A percentile compares a stretch with the other conserved stretches of the same genome.
Conservation (phyloP, 2,797 vertebrate species). For the Sebastes flavidus region DNA sequence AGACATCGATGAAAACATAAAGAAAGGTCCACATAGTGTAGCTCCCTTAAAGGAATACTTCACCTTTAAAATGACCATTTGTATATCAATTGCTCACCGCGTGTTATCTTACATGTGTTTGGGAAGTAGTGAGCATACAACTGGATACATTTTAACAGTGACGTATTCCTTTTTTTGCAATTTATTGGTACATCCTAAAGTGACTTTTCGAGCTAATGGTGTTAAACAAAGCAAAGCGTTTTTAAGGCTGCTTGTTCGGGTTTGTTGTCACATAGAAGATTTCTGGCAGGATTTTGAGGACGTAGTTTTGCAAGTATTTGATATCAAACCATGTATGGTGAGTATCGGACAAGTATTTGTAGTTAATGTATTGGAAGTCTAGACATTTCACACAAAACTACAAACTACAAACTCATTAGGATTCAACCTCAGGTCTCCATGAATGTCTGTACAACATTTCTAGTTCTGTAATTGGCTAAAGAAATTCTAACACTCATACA, state of each 20-base stretch:
- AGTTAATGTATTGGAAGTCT: not conserved
- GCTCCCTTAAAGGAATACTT: too few relatives aligned
- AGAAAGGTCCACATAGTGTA: too few relatives aligned
- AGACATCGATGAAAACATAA: not conserved
- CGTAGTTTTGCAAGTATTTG: not conserved
- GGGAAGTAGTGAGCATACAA: too few relatives aligned
- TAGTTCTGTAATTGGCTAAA: rapidly evolving
- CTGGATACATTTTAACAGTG: not conserved
- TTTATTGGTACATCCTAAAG: not conserved
- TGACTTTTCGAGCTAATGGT: not conserved
- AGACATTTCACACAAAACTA: not conserved
- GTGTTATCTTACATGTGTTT: too few relatives aligned
- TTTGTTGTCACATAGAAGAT: not conserved
- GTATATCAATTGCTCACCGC: too few relatives aligned
- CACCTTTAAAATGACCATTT: too few relatives aligned
- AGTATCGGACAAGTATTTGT: not conserved
- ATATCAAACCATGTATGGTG: not conserved
- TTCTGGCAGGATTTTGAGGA: not conserved
- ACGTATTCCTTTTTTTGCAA: not conserved
- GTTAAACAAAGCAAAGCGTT: not conserved
- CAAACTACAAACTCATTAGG: not conserved
- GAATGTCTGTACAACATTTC: too few relatives aligned
- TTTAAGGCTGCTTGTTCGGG: not conserved
- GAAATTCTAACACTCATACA: too few relatives aligned
- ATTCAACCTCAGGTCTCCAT: not conserved